Evolutionary conservation across 2,888 invertebrate species (phyloP).

Genomic region (Autographa gamma): DNA sequence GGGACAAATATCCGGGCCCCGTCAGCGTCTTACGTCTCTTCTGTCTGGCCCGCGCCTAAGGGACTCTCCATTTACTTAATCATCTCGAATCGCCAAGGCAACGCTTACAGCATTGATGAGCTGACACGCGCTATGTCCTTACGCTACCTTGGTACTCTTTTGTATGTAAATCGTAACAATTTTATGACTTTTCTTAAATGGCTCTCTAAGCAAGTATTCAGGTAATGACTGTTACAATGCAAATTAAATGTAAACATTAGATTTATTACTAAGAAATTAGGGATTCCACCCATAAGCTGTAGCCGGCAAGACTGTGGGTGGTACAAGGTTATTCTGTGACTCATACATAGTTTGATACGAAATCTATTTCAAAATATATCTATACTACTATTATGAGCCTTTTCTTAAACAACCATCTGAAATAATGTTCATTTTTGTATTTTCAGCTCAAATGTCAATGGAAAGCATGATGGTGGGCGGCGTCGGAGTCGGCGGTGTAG

Average conservation of each 20-base stretch:
- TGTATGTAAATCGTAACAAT: slow-evolving; percentile 13
- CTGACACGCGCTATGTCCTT: slow-evolving; percentile 15
- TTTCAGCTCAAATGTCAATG: slow-evolving; percentile 92
- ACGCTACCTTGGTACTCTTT: slow-evolving; percentile 27
- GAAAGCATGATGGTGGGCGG: slow-evolving; percentile 92
- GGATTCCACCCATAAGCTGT: not conserved
- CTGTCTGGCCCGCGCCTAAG: too few species aligned
- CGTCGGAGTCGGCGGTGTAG: slow-evolving; percentile 91
- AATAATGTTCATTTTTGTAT: too few species aligned
- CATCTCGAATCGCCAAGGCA: not conserved
- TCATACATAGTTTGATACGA: not conserved
- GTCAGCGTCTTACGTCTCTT: too few species aligned
- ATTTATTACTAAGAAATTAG: not conserved
- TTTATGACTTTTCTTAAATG: slow-evolving; percentile 7
- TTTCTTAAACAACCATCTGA: not conserved
- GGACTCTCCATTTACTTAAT: slow-evolving; percentile 16
- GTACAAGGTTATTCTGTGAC: not conserved
- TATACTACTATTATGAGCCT: not conserved
- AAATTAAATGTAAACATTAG: not conserved
- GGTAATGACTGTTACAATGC: not conserved
- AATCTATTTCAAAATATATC: not conserved
- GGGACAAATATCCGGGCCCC: too few species aligned
- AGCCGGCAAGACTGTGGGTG: not conserved
- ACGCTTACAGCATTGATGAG: not conserved
- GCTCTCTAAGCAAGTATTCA: not conserved